Base-by-base conservation (phyloP, 2,797 vertebrate genomes). In the Toxotes lorentzi region DNA sequence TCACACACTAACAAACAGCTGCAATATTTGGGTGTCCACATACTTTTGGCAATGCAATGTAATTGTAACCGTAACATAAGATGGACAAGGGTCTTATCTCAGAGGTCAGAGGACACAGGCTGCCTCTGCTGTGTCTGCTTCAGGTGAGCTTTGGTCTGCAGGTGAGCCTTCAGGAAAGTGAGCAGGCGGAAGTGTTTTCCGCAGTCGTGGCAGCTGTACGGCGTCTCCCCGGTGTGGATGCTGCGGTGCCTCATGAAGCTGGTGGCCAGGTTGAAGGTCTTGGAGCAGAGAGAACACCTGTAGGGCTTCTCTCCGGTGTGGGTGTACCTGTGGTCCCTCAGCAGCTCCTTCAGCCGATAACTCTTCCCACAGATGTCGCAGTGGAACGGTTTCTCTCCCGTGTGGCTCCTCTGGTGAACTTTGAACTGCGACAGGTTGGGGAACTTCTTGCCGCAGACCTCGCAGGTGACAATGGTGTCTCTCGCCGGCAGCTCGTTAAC, bases 111-210 rank as follows among this genome's bases (percentile, higher is more conserved):
- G 50, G 13, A 0, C 1, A 1, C 1, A 0, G 14, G 14, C 45
- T 45, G 60, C 35, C 7, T 68, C 69, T 65, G 58, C 69, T 86
- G 77, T 0, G 2, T 14, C 62, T 75, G 78, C 78, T 40, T 86
- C 69, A 73, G 76, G 85, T 92, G 88, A 81, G 76, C 80, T 76
- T 82, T 87, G 50, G 90, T 91, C 80, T 85, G 79, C 65, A 86
- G 73, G 59, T 92, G 89, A 67, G 82, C 85, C 32, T 89, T 87
- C 4, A 90, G 81, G 61, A 88, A 88, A 38, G 80, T 67, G 57
- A 75, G 76, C 19, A 89, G 84, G n/a, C 86, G 79, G 71, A 88
- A 89, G 45, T 78, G 38, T 11, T 89, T 92, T 0, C 88, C 84
- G 0, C 88, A 89, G 68, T 9, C 14, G 0, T 5, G 16, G 82